Evolutionary conservation across 1,140 invertebrate species (phyloP).

Genomic region (Oedothorax gibbosus): DNA sequence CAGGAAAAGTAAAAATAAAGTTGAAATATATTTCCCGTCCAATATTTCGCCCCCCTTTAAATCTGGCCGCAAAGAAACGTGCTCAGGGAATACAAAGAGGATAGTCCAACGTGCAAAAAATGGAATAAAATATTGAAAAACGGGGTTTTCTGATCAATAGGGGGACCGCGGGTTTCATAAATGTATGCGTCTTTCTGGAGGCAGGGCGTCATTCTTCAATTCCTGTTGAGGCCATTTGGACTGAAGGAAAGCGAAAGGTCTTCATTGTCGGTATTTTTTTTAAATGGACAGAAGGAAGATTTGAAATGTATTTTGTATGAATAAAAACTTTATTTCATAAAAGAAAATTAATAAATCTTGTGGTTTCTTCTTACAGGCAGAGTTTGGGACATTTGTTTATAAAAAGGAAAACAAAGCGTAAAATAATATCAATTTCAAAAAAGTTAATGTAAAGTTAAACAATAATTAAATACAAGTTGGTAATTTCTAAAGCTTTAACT

Average conservation of each 20-base stretch:
- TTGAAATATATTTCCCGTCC: conserved; percentile 3
- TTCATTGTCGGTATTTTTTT: background rate
- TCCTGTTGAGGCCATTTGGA: conserved; percentile 23
- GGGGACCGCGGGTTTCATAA: conserved; percentile 30
- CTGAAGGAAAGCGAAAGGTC: background rate
- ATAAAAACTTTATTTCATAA: background rate
- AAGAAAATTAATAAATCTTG: no score
- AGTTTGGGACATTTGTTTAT: no score
- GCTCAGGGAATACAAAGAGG: conserved; percentile 45
- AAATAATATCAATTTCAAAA: no score
- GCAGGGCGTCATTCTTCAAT: conserved; percentile 23
- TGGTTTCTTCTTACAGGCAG: no score
- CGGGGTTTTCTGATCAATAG: conserved; percentile 37
- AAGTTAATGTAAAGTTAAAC: no score
- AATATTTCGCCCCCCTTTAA: conserved; percentile 41
- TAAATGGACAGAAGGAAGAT: background rate
- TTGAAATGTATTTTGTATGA: background rate
- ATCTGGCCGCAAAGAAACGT: conserved; percentile 41
- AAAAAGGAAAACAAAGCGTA: no score
- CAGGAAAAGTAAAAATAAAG: conserved; percentile 6
- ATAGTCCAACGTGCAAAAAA: conserved; percentile 48
- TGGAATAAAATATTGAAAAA: conserved; percentile 56
- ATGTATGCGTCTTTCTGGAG: conserved; percentile 37
- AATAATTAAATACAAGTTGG: no score
- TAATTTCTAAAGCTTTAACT: no score